Conservation (phyloP, 2,797 vertebrate species). For the Notolabrus celidotus region DNA sequence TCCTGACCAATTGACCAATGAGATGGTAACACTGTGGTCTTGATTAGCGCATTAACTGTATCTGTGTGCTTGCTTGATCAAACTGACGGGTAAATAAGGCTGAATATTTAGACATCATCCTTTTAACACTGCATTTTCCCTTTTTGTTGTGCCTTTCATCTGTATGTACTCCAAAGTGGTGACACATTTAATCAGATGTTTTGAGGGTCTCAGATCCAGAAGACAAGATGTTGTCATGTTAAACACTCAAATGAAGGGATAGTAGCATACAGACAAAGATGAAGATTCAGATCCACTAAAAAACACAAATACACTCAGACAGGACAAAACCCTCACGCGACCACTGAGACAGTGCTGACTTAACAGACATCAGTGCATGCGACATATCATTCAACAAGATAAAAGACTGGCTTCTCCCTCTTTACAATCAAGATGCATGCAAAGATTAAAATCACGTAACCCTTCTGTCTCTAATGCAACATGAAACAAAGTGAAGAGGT, state of each 20-base stretch:
- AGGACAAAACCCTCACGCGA: slow-evolving; percentile 16
- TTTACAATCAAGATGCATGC: slow-evolving; percentile 66
- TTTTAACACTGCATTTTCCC: not conserved
- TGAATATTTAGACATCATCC: not conserved
- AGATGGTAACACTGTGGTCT: too few relatives aligned
- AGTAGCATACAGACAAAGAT: slow-evolving; percentile 42
- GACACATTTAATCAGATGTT: slow-evolving; percentile 44
- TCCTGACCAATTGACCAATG: too few relatives aligned
- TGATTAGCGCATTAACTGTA: too few relatives aligned
- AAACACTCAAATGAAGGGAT: slow-evolving; percentile 31
- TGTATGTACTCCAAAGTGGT: slow-evolving; percentile 36
- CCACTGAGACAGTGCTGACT: slow-evolving; percentile 36
- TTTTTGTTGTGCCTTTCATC: slow-evolving; percentile 25
- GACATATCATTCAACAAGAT: slow-evolving; percentile 45
- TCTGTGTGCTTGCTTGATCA: too few relatives aligned
- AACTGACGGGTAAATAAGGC: too few relatives aligned
- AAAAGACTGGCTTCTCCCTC: slow-evolving; percentile 46
- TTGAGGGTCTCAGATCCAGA: slow-evolving; percentile 30
- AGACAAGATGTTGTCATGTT: slow-evolving; percentile 21
- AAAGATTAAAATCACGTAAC: slow-evolving; percentile 45
- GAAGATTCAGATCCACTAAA: slow-evolving; percentile 47
- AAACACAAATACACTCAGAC: slow-evolving; percentile 41
- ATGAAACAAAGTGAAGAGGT: slow-evolving; percentile 38
- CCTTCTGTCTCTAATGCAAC: slow-evolving; percentile 22
- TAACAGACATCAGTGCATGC: slow-evolving; percentile 35